Conservation (phyloP, 2,113 vertebrate genomes). For the Otis tarda region DNA sequence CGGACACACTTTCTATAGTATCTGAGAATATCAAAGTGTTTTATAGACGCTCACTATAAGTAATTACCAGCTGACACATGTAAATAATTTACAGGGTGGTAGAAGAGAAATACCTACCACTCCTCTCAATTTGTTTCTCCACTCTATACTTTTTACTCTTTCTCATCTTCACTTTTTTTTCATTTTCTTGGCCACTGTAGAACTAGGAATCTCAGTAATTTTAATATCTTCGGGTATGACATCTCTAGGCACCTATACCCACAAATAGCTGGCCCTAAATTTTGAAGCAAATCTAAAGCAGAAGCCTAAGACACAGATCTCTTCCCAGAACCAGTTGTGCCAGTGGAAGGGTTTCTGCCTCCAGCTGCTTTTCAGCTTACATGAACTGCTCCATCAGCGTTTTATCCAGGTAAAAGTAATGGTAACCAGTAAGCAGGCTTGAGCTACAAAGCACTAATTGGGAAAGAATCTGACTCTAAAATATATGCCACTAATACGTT, state of each 20-base stretch:
- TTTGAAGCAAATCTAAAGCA: not conserved
- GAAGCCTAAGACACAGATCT: not conserved
- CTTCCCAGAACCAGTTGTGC: not conserved
- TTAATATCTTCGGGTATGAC: not conserved
- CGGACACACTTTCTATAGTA: conserved; percentile 23
- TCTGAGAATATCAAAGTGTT: conserved; percentile 66
- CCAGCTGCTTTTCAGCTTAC: not conserved
- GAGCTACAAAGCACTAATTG: not conserved
- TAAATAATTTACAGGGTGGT: conserved; percentile 45
- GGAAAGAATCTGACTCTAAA: not conserved
- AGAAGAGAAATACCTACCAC: not conserved
- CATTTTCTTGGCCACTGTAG: not conserved
- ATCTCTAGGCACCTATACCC: not conserved
- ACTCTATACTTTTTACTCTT: not conserved
- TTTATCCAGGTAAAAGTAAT: not conserved
- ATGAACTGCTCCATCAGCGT: not conserved
- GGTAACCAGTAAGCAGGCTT: not conserved
- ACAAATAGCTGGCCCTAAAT: not conserved
- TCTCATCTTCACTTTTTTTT: not conserved
- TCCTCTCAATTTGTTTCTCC: not conserved
- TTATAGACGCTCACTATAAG: conserved; percentile 52
- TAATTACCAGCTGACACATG: conserved; percentile 51
- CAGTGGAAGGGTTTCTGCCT: not conserved
- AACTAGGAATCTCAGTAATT: not conserved
- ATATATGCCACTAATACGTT: not conserved